Evolutionary conservation across 2,888 invertebrate genomes (phyloP).

Genomic region (Xestia sexstrigata): DNA sequence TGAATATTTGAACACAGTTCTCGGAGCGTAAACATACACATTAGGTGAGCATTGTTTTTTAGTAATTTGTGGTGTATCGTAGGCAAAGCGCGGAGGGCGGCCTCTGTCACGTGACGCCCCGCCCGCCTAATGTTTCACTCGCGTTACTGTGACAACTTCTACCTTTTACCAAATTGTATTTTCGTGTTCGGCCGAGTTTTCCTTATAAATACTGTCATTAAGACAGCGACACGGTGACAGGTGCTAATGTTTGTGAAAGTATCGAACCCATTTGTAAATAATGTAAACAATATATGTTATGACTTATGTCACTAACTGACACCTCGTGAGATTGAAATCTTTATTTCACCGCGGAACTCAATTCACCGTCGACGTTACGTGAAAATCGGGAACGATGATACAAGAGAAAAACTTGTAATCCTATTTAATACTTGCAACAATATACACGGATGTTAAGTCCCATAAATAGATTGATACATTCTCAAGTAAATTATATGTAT

Average conservation of each 20-base stretch:
- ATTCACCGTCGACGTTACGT: not conserved
- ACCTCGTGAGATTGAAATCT: constrained; percentile 69
- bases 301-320: constrained; percentile 77
- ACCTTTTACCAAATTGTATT: constrained; percentile 90
- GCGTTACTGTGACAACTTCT: constrained; percentile 89
- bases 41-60: constrained; percentile 76
- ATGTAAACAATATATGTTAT: constrained; percentile 79
- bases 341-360: constrained; percentile 38
- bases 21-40: constrained; percentile 72
- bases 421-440: constrained; percentile 51
- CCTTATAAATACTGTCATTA: constrained; percentile 91
- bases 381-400: constrained; percentile 28
- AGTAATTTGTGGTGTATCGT: constrained; percentile 78
- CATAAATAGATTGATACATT: constrained; percentile 73
- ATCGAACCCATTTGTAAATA: constrained; percentile 83
- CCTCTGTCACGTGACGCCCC: constrained; percentile 77
- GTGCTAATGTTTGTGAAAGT: constrained; percentile 86
- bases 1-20: constrained; percentile 71
- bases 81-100: constrained; percentile 72
- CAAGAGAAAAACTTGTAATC: constrained; percentile 51
- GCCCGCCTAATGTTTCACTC: constrained; percentile 87
- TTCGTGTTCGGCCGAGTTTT: constrained; percentile 89
- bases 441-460: constrained; percentile 52
- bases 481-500: constrained; percentile 70
- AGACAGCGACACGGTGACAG: constrained; percentile 87